A percentile compares a stretch with the other conserved stretches of the same genome.
These are phyloP conservation scores for Xenus cinereus DNA, from an alignment of 2,113 vertebrate species.

Conservation along the genomic window DNA sequence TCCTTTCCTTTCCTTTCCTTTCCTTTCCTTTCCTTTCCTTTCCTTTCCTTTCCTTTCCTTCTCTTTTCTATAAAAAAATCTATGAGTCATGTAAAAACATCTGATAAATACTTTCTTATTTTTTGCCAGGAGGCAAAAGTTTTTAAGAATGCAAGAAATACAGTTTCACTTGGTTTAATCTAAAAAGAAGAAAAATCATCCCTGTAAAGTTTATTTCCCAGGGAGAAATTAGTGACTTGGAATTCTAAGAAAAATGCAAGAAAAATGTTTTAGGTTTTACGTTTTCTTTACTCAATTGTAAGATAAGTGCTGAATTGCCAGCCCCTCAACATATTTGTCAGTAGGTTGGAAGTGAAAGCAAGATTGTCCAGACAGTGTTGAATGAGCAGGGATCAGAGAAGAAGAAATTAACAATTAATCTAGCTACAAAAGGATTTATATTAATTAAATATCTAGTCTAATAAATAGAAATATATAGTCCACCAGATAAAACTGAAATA, in stretches of 20 bases:
- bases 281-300: neutral
- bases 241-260: neutral
- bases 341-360: neutral
- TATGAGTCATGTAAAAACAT: neutral
- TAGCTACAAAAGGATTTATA: neutral
- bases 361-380: neutral
- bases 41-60: no score
- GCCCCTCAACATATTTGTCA: neutral
- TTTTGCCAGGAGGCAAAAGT: neutral
- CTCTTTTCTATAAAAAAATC: neutral
- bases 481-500: neutral
- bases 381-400: neutral
- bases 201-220: neutral
- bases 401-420: neutral
- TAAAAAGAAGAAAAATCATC: neutral
- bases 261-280: neutral
- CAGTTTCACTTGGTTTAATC: neutral
- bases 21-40: neutral
- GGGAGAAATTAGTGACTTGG: neutral
- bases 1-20: rapidly evolving
- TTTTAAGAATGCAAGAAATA: neutral
- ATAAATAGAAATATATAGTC: neutral
- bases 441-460: neutral
- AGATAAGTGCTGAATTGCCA: neutral
- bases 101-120: neutral